These are phyloP conservation scores for Etheostoma perlongum DNA, from an alignment of 2,797 vertebrate species.

Conservation along the genomic window DNA sequence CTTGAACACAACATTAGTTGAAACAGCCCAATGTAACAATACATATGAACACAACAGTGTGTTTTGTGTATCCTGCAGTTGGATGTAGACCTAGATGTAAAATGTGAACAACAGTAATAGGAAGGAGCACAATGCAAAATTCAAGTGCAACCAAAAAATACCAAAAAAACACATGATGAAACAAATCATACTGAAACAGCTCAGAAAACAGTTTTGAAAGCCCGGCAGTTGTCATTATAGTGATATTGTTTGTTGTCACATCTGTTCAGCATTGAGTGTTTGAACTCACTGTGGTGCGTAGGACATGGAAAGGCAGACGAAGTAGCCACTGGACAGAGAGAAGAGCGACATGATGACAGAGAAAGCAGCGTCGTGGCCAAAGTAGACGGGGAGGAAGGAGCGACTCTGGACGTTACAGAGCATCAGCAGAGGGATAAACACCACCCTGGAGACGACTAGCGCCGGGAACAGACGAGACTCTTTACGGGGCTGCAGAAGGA, in stretches of 20 bases:
- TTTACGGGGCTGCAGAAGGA: slow-evolving; percentile 82
- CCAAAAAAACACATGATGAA: too few species aligned
- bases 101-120: not conserved
- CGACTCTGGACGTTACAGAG: slow-evolving; percentile 86
- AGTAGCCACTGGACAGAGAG: slow-evolving; percentile 90
- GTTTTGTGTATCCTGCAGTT: not conserved
- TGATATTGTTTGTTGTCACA: not conserved
- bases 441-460: slow-evolving; percentile 83
- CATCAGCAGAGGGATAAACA: slow-evolving; percentile 92
- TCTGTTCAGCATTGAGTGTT: not conserved
- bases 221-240: not conserved
- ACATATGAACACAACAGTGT: too few species aligned
- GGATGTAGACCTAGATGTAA: not conserved
- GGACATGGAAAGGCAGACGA: slow-evolving; percentile 90
- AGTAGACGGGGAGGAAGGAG: slow-evolving; percentile 77
- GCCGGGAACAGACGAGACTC: slow-evolving; percentile 85
- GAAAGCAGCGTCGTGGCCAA: slow-evolving; percentile 84
- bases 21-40: not conserved
- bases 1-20: not conserved
- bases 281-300: slow-evolving; percentile 89
- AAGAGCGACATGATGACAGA: slow-evolving; percentile 87
- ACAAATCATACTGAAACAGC: not conserved
- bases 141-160: not conserved
- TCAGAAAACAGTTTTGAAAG: not conserved
- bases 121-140: not conserved